Conservation (phyloP, 2,113 vertebrate species). For the Psephotus haematonotus region DNA sequence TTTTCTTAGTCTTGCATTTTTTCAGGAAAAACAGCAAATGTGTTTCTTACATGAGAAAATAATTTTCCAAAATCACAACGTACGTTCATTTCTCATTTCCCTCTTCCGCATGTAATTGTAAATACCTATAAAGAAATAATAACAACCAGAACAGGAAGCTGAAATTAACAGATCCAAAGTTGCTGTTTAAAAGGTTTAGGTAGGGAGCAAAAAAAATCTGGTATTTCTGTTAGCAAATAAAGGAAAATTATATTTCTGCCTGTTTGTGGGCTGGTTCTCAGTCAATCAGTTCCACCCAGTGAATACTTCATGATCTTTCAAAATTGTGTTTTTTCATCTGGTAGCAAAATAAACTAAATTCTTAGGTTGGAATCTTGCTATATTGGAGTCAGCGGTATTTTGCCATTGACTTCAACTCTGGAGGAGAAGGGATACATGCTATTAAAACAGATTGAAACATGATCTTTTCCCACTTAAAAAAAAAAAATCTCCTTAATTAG, state of each 20-base stretch:
- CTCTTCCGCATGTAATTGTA: neutral
- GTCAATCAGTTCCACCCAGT: neutral
- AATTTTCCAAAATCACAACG: slow-evolving; percentile 7
- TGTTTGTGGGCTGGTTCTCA: neutral
- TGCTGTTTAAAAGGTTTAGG: neutral
- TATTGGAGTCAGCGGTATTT: neutral
- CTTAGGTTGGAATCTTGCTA: neutral
- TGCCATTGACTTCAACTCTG: neutral
- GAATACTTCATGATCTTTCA: neutral
- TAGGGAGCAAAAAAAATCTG: neutral
- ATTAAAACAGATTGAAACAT: neutral
- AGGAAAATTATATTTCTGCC: neutral
- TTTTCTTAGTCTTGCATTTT: slow-evolving; percentile 21
- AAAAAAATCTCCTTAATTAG: neutral
- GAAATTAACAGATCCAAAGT: neutral
- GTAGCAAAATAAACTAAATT: neutral
- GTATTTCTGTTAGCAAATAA: neutral
- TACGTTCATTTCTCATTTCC: neutral
- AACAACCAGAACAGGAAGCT: neutral
- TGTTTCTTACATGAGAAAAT: slow-evolving; percentile 15
- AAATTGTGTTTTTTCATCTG: neutral
- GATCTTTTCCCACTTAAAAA: neutral
- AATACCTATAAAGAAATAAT: neutral
- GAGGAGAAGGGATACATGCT: neutral
- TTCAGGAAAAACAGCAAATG: neutral